These are phyloP conservation scores for Leucophenga maculata DNA, from an alignment of 2,888 invertebrate species.

Conservation along the genomic window DNA sequence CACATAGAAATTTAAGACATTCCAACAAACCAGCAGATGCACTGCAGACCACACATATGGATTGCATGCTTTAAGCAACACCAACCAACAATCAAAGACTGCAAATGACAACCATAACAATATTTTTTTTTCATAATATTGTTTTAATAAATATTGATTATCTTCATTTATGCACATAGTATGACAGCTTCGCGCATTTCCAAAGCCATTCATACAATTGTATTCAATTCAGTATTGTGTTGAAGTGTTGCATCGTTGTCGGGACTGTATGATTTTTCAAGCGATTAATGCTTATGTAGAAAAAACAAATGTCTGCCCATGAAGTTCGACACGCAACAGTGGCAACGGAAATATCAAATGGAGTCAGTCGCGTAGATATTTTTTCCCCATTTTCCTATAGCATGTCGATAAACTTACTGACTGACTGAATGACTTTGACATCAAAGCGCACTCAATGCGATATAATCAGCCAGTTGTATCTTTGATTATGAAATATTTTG, in stretches of 20 bases:
- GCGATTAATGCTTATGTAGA: not conserved
- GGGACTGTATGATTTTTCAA: not conserved
- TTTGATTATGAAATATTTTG: slow-evolving; percentile 4
- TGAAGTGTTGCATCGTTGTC: too few relatives aligned
- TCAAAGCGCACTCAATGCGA: slow-evolving; percentile 8
- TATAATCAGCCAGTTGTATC: not conserved
- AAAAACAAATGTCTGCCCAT: not conserved
- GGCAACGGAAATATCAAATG: slow-evolving; percentile 12
- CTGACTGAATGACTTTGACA: slow-evolving; percentile 17
- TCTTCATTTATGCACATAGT: not conserved
- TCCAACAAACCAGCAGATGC: too few relatives aligned
- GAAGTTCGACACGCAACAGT: slow-evolving; percentile 14
- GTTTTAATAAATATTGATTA: slow-evolving; percentile 15
- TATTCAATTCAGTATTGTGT: too few relatives aligned
- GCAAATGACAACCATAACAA: slow-evolving; percentile 6
- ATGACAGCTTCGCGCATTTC: not conserved
- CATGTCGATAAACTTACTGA: not conserved
- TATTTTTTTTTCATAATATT: slow-evolving; percentile 1
- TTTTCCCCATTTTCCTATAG: not conserved
- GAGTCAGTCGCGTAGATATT: not conserved
- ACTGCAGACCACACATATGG: not conserved
- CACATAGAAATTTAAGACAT: too few relatives aligned
- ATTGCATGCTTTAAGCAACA: not conserved
- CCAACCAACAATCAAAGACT: not conserved
- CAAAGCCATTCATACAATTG: slow-evolving; percentile 16